A percentile compares a stretch with the other conserved stretches of the same genome.
phyloP scores from a whole-genome alignment of 2,888 invertebrate species.

The Nemoura dubitans region DNA sequence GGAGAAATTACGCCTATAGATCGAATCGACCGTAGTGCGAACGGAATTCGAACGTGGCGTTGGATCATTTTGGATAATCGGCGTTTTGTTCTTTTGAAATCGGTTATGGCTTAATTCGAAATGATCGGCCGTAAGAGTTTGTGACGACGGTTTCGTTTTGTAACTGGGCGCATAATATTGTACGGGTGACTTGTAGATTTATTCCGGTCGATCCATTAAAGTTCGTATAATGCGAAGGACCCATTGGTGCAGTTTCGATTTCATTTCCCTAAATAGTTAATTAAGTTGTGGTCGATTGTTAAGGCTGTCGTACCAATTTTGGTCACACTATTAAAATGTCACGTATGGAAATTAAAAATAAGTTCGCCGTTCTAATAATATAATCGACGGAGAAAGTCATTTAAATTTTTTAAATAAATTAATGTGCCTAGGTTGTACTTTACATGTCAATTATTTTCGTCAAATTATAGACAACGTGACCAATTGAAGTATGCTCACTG shows the following conservation, averaged over 20 bases:
- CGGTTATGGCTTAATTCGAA: background rate
- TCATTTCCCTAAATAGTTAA: background rate
- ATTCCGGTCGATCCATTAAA: background rate
- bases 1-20: constrained; percentile 1
- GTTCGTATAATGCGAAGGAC: too few relatives aligned
- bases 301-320: background rate
- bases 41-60: too few relatives aligned
- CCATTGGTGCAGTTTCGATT: background rate
- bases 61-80: background rate
- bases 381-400: background rate
- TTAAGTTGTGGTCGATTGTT: background rate
- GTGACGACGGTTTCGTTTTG: background rate
- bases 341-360: background rate
- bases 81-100: background rate
- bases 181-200: background rate
- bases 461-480: background rate
- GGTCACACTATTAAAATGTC: constrained; percentile 2
- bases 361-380: background rate
- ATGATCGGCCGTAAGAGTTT: too few relatives aligned
- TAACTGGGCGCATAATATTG: background rate
- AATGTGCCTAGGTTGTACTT: background rate
- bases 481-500: background rate
- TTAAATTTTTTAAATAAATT: background rate
- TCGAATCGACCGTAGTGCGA: background rate
- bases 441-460: background rate